phyloP scores from a whole-genome alignment of 2,797 vertebrate genomes.

The Setipinna tenuifilis region DNA sequence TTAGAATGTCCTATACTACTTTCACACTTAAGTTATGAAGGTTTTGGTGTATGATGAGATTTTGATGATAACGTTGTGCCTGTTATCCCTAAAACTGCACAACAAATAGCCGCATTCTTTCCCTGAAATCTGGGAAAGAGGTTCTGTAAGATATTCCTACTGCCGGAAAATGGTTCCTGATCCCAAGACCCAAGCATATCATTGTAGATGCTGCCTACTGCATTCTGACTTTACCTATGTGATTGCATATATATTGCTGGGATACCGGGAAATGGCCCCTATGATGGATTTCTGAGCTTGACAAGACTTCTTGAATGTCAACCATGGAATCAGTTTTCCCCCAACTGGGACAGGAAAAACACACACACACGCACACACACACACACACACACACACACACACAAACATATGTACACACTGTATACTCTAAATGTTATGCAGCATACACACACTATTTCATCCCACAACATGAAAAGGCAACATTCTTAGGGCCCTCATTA shows the following conservation, averaged over 20 bases:
- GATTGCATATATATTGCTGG: slow-evolving; percentile 9
- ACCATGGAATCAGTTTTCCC: not conserved
- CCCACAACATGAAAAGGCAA: slow-evolving; percentile 14
- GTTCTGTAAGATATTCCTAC: not conserved
- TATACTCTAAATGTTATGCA: not conserved
- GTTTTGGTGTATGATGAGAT: not conserved
- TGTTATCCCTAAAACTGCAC: not conserved
- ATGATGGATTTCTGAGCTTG: not conserved
- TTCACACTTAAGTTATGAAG: not conserved
- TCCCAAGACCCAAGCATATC: not conserved
- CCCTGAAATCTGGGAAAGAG: not conserved
- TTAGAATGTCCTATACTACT: not conserved
- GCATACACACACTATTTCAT: not conserved
- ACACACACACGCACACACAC: not conserved
- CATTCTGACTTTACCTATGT: not conserved
- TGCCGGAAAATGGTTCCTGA: not conserved
- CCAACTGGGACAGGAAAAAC: not conserved
- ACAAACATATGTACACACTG: too few species aligned
- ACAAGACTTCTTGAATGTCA: not conserved
- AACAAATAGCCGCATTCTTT: not conserved
- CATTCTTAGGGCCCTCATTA: slow-evolving; percentile 30
- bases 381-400: not conserved
- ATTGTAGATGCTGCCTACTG: not conserved
- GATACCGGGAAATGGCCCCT: not conserved
- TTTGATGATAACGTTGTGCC: not conserved